A percentile compares a stretch with the other conserved stretches of the same genome.
phyloP scores from a whole-genome alignment of 2,888 invertebrate genomes.

The Hypsopygia costalis region DNA sequence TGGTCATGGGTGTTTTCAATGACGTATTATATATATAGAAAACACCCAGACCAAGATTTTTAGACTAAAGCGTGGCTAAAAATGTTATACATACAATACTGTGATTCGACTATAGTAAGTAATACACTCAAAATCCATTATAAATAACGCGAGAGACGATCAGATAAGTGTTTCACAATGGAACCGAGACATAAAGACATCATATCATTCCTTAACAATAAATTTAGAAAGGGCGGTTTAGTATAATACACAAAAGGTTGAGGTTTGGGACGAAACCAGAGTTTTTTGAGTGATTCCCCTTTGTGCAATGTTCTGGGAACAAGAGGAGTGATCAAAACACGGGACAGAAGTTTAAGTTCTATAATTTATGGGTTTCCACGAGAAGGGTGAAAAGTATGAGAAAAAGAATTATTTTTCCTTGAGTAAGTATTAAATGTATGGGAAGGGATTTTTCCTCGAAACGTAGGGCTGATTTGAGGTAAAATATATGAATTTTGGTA shows the following conservation, averaged over 20 bases:
- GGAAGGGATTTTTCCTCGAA: conserved; percentile 1
- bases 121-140: conserved; percentile 48
- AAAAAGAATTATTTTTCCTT: conserved; percentile 8
- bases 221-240: conserved; percentile 73
- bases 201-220: conserved; percentile 76
- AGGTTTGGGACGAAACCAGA: conserved; percentile 53
- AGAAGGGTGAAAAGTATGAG: conserved; percentile 9
- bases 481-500: too few relatives aligned
- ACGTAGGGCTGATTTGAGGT: too few relatives aligned
- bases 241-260: conserved; percentile 65
- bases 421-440: conserved; percentile 1
- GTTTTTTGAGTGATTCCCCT: conserved; percentile 58
- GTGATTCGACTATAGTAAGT: conserved; percentile 30
- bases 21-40: too few relatives aligned
- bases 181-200: conserved; percentile 73
- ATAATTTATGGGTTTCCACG: conserved; percentile 44
- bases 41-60: not conserved
- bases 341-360: conserved; percentile 34
- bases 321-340: conserved; percentile 76
- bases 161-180: conserved; percentile 75
- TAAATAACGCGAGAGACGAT: conserved; percentile 63
- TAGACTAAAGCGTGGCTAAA: not conserved
- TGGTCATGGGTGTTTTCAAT: too few relatives aligned
- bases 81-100: conserved; percentile 24
- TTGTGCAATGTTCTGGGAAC: conserved; percentile 63